Conservation (phyloP, 2,113 vertebrate genomes). For the Scatophagus argus region DNA sequence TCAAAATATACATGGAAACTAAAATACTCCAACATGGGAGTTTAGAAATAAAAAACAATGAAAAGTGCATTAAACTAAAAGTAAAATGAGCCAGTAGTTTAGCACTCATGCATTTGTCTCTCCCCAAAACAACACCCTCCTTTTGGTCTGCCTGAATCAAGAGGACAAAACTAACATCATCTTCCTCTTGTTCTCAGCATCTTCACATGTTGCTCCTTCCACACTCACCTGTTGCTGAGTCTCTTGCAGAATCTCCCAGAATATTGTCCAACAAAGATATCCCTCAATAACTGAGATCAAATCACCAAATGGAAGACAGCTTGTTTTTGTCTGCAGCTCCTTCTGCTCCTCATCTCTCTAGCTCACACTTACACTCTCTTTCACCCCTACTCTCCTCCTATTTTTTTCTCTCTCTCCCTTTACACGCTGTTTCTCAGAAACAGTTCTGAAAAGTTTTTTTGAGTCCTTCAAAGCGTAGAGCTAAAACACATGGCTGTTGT, state of each 20-base stretch:
- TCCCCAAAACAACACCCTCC: slow-evolving; percentile 23
- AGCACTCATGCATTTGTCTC: background rate
- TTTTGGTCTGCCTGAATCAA: slow-evolving; percentile 25
- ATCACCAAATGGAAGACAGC: slow-evolving; percentile 17
- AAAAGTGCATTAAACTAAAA: slow-evolving; percentile 15
- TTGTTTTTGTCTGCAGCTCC: slow-evolving; percentile 50
- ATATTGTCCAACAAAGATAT: slow-evolving; percentile 21
- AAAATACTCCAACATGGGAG: background rate
- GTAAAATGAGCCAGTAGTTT: background rate
- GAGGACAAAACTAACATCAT: slow-evolving; percentile 21
- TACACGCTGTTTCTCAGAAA: slow-evolving; percentile 53
- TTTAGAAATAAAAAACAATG: background rate
- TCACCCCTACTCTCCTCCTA: slow-evolving; percentile 20
- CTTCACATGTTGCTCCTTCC: background rate
- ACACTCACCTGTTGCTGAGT: slow-evolving; percentile 59
- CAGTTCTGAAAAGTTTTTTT: slow-evolving; percentile 70
- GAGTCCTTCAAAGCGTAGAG: slow-evolving; percentile 77
- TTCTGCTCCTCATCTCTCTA: slow-evolving; percentile 57
- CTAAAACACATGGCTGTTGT: slow-evolving; percentile 80
- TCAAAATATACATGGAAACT: background rate
- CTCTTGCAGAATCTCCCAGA: slow-evolving; percentile 19
- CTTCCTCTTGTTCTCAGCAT: slow-evolving; percentile 1
- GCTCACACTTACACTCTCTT: slow-evolving; percentile 29
- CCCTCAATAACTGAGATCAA: slow-evolving; percentile 35
- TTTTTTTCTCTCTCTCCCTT: slow-evolving; percentile 23